Evolutionary conservation across 2,113 vertebrate species (phyloP).

Genomic region (Charina bottae): DNA sequence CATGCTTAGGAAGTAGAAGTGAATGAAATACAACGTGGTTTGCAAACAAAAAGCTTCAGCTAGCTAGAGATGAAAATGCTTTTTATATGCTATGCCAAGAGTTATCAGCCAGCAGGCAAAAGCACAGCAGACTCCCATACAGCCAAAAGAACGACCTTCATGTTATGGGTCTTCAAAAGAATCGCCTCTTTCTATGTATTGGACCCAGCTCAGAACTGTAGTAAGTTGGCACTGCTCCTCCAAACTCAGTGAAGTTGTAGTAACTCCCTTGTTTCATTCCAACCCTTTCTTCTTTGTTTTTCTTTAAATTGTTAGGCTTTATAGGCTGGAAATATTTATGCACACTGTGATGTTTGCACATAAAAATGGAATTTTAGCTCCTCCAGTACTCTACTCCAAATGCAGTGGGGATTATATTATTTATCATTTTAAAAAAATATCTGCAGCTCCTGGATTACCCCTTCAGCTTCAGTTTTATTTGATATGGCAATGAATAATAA

Average conservation of each 20-base stretch:
- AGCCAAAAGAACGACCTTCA: constrained; percentile 7
- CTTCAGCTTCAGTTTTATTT: background rate
- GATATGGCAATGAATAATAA: background rate
- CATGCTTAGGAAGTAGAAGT: constrained; percentile 48
- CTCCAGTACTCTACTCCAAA: background rate
- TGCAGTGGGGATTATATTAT: background rate
- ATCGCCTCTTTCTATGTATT: background rate
- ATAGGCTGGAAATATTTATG: background rate
- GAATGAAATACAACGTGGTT: constrained; percentile 52
- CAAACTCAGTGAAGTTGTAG: constrained; percentile 27
- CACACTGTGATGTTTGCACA: background rate
- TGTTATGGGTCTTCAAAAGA: background rate
- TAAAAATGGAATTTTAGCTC: background rate
- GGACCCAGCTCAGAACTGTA: constrained; percentile 18
- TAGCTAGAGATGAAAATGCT: constrained; percentile 15
- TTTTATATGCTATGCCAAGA: constrained; percentile 10
- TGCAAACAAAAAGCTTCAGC: constrained; percentile 47
- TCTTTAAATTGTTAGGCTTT: background rate
- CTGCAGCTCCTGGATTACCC: background rate
- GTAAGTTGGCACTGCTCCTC: constrained; percentile 24
- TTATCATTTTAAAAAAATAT: background rate
- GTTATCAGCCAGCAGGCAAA: constrained; percentile 16
- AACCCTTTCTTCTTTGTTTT: background rate
- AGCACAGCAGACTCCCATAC: constrained; percentile 4
- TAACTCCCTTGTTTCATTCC: background rate